These are phyloP conservation scores for Hozukius guyotensis DNA, from an alignment of 2,797 vertebrate species.

Conservation along the genomic window DNA sequence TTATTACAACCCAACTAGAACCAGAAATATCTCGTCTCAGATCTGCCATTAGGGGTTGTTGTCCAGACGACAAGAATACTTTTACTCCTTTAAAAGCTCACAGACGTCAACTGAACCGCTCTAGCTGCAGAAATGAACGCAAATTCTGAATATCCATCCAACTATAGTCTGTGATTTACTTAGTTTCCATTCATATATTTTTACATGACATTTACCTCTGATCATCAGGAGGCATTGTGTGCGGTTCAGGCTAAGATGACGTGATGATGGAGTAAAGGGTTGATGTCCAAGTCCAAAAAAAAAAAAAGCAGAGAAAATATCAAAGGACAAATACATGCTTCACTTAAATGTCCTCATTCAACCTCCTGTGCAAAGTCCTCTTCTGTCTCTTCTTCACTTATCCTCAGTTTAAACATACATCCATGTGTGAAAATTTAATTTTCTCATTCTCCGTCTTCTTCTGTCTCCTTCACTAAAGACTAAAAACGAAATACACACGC, in stretches of 20 bases:
- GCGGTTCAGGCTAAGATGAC: conserved; percentile 15
- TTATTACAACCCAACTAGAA: not conserved
- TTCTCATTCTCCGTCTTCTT: conserved; percentile 19
- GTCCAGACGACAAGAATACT: not conserved
- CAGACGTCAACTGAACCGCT: not conserved
- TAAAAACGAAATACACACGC: conserved; percentile 22
- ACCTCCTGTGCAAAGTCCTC: conserved; percentile 18
- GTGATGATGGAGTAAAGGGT: conserved; percentile 9
- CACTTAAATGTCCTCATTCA: conserved; percentile 8
- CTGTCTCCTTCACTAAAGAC: conserved; percentile 20
- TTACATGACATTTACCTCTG: not conserved
- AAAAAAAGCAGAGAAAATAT: not conserved
- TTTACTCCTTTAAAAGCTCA: not conserved
- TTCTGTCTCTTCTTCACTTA: conserved; percentile 16
- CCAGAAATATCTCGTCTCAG: conserved; percentile 14
- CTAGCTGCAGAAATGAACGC: not conserved
- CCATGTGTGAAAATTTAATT: conserved; percentile 5
- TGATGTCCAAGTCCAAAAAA: conserved; percentile 15
- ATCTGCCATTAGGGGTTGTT: not conserved
- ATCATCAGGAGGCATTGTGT: conserved; percentile 9
- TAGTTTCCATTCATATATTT: not conserved
- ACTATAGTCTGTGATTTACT: conserved; percentile 15
- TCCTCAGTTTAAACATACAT: not conserved
- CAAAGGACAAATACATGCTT: conserved; percentile 27
- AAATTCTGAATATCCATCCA: conserved; percentile 15